Percentiles rank a stretch among this genome's conserved stretches.
Conservation (phyloP, 2,888 invertebrate genomes). For the Syrphus vitripennis region DNA sequence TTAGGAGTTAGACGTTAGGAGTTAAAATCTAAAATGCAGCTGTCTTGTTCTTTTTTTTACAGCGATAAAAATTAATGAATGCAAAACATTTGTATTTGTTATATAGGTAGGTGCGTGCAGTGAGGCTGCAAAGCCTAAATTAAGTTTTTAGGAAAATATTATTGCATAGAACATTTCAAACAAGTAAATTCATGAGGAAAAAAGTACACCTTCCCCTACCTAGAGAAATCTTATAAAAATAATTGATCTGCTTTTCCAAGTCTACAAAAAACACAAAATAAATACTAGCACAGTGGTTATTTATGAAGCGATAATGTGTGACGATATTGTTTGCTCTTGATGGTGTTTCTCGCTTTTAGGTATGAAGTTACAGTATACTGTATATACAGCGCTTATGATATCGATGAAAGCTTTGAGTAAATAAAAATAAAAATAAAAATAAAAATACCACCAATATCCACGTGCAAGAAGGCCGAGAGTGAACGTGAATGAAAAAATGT, state of each 20-base stretch:
- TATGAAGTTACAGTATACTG: constrained; percentile 5
- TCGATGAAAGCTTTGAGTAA: constrained; percentile 55
- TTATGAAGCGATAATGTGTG: constrained; percentile 71
- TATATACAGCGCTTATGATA: not conserved
- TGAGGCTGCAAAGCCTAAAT: too few relatives aligned
- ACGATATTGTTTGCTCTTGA: constrained; percentile 69
- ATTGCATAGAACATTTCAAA: too few relatives aligned
- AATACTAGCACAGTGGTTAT: constrained; percentile 57
- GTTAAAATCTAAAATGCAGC: too few relatives aligned
- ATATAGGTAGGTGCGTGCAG: too few relatives aligned
- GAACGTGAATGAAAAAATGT: constrained; percentile 12
- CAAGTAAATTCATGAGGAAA: too few relatives aligned
- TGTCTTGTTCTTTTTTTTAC: too few relatives aligned
- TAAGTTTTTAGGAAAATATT: too few relatives aligned
- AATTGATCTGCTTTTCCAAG: constrained; percentile 17
- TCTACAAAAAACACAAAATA: constrained; percentile 29
- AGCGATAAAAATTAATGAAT: too few relatives aligned
- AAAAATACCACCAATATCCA: constrained; percentile 60
- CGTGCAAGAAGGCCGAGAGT: constrained; percentile 43
- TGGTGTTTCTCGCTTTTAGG: constrained; percentile 28
- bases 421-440: constrained; percentile 65
- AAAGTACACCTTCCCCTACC: too few relatives aligned
- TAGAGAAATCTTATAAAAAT: not conserved
- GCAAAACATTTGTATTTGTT: too few relatives aligned
- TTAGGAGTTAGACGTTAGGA: too few relatives aligned